These are phyloP conservation scores for Synergus umbraculus DNA, from an alignment of 2,888 invertebrate genomes.

Conservation along the genomic window DNA sequence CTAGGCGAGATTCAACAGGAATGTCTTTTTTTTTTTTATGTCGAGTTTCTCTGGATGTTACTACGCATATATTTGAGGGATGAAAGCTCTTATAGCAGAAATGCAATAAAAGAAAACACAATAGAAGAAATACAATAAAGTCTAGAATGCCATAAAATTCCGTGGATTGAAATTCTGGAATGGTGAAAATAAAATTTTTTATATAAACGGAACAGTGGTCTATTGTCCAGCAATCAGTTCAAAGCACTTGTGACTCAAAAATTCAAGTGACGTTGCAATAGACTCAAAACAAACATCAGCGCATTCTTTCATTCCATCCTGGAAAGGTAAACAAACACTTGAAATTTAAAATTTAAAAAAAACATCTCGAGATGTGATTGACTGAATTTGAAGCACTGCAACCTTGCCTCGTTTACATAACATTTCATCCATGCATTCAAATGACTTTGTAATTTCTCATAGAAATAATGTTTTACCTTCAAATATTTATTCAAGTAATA, in stretches of 20 bases:
- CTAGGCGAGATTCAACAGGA: slow-evolving; percentile 9
- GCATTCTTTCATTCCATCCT: slow-evolving; percentile 28
- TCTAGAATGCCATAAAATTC: neutral
- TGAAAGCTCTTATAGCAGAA: neutral
- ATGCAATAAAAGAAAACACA: neutral
- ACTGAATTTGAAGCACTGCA: slow-evolving; percentile 37
- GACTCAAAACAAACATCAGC: slow-evolving; percentile 11
- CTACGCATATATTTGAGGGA: neutral
- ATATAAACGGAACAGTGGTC: neutral
- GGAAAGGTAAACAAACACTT: slow-evolving; percentile 34
- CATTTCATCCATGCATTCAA: slow-evolving; percentile 33
- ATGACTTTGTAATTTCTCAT: slow-evolving; percentile 35
- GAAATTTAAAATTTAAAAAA: slow-evolving; percentile 27
- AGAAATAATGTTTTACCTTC: slow-evolving; percentile 32
- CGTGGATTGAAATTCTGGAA: neutral
- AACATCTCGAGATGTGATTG: slow-evolving; percentile 20
- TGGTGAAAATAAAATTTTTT: neutral
- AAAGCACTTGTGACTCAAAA: neutral
- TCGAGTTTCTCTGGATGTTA: slow-evolving; percentile 17
- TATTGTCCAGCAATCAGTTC: neutral
- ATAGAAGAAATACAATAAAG: neutral
- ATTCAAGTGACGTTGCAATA: slow-evolving; percentile 26
- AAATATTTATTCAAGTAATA: slow-evolving; percentile 40
- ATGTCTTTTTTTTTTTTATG: slow-evolving; percentile 27
- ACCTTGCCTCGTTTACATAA: slow-evolving; percentile 29